Evolutionary conservation across 2,888 invertebrate genomes (phyloP), one percentile per base, ranked within the genome.

Genomic region (Dioctria linearis): DNA sequence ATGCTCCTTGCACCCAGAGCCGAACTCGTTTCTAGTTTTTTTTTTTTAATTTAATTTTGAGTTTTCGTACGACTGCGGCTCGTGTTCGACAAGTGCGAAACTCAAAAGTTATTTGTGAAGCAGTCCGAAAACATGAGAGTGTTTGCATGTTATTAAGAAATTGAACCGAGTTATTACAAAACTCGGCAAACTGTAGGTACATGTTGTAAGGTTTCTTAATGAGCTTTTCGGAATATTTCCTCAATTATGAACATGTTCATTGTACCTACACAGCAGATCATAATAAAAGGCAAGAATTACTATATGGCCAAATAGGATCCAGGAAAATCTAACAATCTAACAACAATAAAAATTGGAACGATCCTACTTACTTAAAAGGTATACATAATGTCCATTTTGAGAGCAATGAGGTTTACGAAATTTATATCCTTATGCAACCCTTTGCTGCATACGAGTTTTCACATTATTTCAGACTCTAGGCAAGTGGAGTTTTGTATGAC

Each of bases 11-110:
- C 37, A 40, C 37, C 71, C 13, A 9, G 39, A 4, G 51, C 71
- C 39, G 11, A 39, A 46, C 66, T 66, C 37, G 66, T 66, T 66
- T 66, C 4, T 11, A 13, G n/a, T n/a, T n/a, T 67, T 67, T 67
- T 25, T 25, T 25, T 25, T 25, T 25, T 25, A 25, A 25, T 25
- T 25, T 6, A 49, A 67, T 67, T 61, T 49, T 49, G 11, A 5
- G 5, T 46, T 46, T 49, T 49, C 46, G 67, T 46, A 37, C 46
- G 49, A 40, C 46, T 49, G 25, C 6, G 6, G 46, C 9, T 11
- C 67, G 49, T 67, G 67, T 46, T 46, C 46, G 46, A 67, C 67
- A 67, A 67, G 67, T 67, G 67, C 67, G 67, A 67, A 67, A 67
- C 25, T 13, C 67, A 67, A 67, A 49, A 67, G 49, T 49, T 67